These are phyloP conservation scores for Lithodes maja DNA, from an alignment of 2,888 invertebrate species.

Conservation along the genomic window DNA sequence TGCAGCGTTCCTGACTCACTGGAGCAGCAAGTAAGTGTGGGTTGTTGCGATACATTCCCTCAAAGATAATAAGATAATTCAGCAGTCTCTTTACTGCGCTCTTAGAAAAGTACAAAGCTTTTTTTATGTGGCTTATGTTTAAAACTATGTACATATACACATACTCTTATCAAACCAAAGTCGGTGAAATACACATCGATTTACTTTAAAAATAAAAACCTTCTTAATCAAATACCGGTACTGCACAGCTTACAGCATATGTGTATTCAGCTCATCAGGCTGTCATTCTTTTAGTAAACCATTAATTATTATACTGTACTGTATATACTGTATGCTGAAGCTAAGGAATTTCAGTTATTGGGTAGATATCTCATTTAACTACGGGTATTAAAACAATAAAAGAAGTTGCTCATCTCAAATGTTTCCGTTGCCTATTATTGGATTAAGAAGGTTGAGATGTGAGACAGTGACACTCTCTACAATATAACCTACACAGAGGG, in stretches of 20 bases:
- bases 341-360: no score
- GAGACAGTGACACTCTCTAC: background rate
- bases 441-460: slow-evolving; percentile 48
- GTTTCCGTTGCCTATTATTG: background rate
- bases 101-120: slow-evolving; percentile 62
- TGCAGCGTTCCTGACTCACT: slow-evolving; percentile 13
- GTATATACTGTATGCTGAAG: no score
- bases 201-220: slow-evolving; percentile 36
- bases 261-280: background rate
- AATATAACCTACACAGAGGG: background rate
- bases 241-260: background rate
- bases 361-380: no score
- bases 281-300: no score
- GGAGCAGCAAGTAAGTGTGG: slow-evolving; percentile 38
- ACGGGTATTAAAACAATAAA: no score
- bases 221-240: slow-evolving; percentile 39
- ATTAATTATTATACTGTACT: no score
- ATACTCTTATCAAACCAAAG: slow-evolving; percentile 23
- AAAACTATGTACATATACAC: slow-evolving; percentile 42
- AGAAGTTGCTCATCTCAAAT: no score
- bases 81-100: slow-evolving; percentile 35
- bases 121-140: slow-evolving; percentile 31
- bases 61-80: background rate
- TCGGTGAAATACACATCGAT: slow-evolving; percentile 23
- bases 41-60: no score